A percentile compares a stretch with the other conserved stretches of the same genome.
phyloP scores from a whole-genome alignment of 2,888 invertebrate genomes.

The Philhelius pedissequus region DNA sequence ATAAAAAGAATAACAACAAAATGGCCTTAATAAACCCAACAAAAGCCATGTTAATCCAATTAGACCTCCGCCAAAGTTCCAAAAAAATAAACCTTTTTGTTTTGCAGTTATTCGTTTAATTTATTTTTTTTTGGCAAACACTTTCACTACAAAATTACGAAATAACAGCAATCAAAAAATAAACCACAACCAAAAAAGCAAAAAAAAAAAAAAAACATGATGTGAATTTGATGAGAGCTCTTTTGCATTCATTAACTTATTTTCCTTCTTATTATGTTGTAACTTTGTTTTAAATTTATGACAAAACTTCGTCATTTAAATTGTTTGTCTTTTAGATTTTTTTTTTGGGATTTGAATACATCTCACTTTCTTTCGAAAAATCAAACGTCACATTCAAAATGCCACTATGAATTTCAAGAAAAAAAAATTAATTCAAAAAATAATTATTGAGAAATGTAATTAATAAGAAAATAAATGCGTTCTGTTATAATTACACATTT shows the following conservation, averaged over 20 bases:
- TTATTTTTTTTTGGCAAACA: conserved; percentile 50
- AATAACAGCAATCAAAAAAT: conserved; percentile 13
- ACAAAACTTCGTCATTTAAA: conserved; percentile 23
- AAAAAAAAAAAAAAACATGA: conserved; percentile 45
- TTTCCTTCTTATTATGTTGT: not conserved
- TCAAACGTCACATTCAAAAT: not conserved
- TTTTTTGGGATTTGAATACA: conserved; percentile 25
- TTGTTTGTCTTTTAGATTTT: not conserved
- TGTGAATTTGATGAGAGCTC: conserved; percentile 61
- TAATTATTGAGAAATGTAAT: conserved; percentile 28
- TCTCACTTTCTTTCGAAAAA: conserved; percentile 58
- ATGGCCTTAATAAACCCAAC: too few relatives aligned
- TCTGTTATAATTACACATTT: conserved; percentile 43
- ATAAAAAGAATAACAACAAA: too few relatives aligned
- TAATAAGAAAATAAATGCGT: conserved; percentile 40
- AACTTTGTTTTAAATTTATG: conserved; percentile 21
- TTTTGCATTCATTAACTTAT: conserved; percentile 44
- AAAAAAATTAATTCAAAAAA: conserved; percentile 7
- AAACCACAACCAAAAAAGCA: conserved; percentile 25
- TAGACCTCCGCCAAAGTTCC: conserved; percentile 5
- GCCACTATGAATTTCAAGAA: too few relatives aligned
- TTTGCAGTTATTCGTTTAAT: not conserved
- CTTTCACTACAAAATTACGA: conserved; percentile 63
- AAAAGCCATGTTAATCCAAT: conserved; percentile 7
- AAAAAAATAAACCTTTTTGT: not conserved